Conservation (phyloP, 1,140 invertebrate genomes). For the Charaxes varanes region DNA sequence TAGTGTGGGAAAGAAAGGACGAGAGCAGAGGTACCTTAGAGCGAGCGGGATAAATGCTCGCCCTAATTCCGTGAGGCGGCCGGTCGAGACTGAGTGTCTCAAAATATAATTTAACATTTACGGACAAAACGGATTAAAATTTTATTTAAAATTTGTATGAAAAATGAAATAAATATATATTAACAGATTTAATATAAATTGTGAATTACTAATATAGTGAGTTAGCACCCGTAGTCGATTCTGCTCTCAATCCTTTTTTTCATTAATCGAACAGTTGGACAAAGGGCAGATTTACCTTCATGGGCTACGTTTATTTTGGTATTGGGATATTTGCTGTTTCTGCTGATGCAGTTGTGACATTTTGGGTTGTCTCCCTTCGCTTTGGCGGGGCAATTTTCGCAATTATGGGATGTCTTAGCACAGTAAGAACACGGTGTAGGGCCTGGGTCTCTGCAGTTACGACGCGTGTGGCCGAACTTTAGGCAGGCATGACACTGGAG, state of each 20-base stretch:
- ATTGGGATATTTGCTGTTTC: slow-evolving; percentile 7
- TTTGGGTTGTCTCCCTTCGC: neutral
- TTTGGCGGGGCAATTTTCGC: slow-evolving; percentile 4
- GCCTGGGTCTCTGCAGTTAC: neutral
- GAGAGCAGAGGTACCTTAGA: no score
- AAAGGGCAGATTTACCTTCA: slow-evolving; percentile 6
- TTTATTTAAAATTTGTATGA: no score
- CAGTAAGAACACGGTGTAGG: slow-evolving; percentile 4
- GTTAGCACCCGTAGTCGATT: slow-evolving; percentile 12
- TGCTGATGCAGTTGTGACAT: slow-evolving; percentile 7
- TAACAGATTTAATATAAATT: no score
- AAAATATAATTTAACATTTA: no score
- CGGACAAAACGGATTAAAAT: no score
- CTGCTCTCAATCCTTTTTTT: neutral
- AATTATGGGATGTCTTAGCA: neutral
- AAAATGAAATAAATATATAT: no score
- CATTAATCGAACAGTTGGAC: neutral
- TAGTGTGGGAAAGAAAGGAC: no score
- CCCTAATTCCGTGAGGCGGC: no score
- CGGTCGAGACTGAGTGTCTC: no score
- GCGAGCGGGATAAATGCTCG: no score
- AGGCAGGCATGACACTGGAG: slow-evolving; percentile 15
- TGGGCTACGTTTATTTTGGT: slow-evolving; percentile 3
- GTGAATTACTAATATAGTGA: no score
- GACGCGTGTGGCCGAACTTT: slow-evolving; percentile 11